Evolutionary conservation across 2,113 vertebrate species (phyloP).

Genomic region (Trematomus loennbergii): DNA sequence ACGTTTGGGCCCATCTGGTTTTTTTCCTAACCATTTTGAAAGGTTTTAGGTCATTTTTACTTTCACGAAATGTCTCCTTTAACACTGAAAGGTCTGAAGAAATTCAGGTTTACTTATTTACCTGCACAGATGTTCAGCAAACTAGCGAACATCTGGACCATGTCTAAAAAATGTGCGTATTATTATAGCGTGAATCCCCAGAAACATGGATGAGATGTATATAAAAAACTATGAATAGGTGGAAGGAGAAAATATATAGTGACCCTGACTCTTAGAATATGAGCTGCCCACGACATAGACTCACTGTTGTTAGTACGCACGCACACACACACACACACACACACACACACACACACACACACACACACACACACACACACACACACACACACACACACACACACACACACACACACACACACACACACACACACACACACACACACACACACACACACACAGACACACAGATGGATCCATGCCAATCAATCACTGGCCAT

Average conservation of each 20-base stretch:
- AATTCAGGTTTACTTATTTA: background rate
- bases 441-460: background rate
- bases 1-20: background rate
- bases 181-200: too few species aligned
- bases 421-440: background rate
- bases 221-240: too few species aligned
- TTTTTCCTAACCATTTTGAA: background rate
- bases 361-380: background rate
- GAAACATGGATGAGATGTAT: too few species aligned
- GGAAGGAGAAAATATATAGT: too few species aligned
- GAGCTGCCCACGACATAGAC: too few species aligned
- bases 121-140: background rate
- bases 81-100: rapidly evolving
- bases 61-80: background rate
- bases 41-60: background rate
- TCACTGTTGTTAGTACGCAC: too few species aligned
- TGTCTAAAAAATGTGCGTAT: too few species aligned
- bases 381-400: background rate
- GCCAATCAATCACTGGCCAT: slow-evolving; percentile 19
- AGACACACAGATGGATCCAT: slow-evolving; percentile 10
- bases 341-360: too few species aligned
- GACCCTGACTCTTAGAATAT: too few species aligned
- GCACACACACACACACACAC: too few species aligned
- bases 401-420: background rate
- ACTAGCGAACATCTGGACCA: background rate